Percentiles rank a stretch among this genome's conserved stretches.
Conservation (phyloP, 1,140 invertebrate species). For the Acyrthosiphon pisum region DNA sequence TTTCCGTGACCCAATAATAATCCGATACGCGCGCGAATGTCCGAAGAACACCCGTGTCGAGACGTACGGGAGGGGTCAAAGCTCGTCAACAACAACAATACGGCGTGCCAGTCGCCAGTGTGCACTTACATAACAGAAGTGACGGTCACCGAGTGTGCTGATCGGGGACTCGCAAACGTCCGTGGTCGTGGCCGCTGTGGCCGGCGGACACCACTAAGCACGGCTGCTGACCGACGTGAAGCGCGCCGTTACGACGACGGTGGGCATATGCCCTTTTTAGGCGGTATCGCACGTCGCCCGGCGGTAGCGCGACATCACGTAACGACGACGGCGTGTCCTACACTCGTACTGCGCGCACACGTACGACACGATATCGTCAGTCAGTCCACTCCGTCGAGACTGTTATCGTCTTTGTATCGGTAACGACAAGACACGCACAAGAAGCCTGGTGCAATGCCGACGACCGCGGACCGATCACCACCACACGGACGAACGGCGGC, state of each 20-base stretch:
- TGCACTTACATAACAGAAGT: neutral
- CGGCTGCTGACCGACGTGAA: neutral
- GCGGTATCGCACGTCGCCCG: conserved; percentile 11
- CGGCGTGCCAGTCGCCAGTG: neutral
- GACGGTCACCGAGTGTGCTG: neutral
- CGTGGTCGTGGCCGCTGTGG: neutral
- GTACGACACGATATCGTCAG: neutral
- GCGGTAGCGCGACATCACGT: conserved; percentile 41
- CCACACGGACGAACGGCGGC: neutral
- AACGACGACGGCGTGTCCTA: neutral
- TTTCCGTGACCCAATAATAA: neutral
- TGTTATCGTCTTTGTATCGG: neutral
- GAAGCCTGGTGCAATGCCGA: neutral
- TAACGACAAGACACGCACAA: neutral
- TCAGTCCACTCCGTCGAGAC: neutral
- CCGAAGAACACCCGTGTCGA: neutral
- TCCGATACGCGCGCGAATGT: neutral
- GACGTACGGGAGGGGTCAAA: neutral
- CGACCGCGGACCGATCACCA: neutral
- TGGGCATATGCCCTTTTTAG: conserved; percentile 51
- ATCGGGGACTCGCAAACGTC: neutral
- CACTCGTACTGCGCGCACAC: no score
- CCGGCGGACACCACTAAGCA: neutral
- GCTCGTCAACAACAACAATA: conserved; percentile 39
- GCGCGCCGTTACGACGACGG: neutral